These are phyloP conservation scores for Masticophis lateralis DNA, from an alignment of 2,797 vertebrate species.

Conservation along the genomic window DNA sequence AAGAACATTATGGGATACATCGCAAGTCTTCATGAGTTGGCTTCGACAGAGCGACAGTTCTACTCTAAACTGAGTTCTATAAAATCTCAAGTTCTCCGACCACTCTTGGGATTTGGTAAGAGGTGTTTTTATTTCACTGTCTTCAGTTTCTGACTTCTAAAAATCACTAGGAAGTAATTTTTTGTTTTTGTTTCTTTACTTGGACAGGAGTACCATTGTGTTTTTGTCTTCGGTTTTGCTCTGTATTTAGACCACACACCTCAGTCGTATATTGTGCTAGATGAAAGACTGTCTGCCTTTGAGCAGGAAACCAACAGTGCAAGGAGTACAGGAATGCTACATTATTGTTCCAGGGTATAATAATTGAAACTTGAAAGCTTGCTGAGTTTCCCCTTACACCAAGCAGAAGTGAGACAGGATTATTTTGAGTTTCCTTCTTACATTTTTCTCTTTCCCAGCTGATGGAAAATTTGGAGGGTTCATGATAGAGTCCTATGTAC, in stretches of 20 bases:
- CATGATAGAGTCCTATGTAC: not conserved
- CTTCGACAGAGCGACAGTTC: slow-evolving; percentile 87
- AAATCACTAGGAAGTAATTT: not conserved
- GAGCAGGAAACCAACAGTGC: not conserved
- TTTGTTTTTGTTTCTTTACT: not conserved
- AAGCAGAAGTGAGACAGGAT: not conserved
- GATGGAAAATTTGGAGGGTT: not conserved
- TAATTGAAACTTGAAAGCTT: not conserved
- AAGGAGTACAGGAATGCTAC: not conserved
- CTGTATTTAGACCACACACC: not conserved
- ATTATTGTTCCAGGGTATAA: not conserved
- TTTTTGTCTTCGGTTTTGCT: not conserved
- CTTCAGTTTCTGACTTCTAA: not conserved
- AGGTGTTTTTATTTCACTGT: not conserved
- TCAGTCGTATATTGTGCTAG: not conserved
- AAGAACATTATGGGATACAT: slow-evolving; percentile 92
- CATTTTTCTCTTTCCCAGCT: not conserved
- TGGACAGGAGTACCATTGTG: not conserved
- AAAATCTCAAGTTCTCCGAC: slow-evolving; percentile 86
- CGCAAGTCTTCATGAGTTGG: slow-evolving; percentile 90
- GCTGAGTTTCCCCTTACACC: not conserved
- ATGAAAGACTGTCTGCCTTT: not conserved
- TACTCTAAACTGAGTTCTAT: slow-evolving; percentile 87
- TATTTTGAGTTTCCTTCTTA: not conserved
- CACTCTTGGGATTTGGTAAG: slow-evolving; percentile 89